Conservation (phyloP, 1,140 invertebrate species). For the Drosophila truncata region DNA sequence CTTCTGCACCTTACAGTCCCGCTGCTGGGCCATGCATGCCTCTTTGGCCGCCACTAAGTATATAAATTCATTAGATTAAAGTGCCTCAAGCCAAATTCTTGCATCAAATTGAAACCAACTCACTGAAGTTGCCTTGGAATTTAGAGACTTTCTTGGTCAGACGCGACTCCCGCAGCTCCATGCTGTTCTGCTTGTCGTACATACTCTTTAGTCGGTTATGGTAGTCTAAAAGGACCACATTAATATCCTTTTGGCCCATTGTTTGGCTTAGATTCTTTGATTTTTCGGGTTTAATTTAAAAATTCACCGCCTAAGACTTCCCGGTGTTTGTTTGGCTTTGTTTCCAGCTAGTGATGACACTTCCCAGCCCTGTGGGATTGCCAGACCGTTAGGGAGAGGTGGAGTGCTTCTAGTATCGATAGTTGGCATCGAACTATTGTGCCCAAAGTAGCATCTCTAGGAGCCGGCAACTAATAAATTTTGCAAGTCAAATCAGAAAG, state of each 20-base stretch:
- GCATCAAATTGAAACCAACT: background rate
- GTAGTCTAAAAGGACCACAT: constrained; percentile 10
- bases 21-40: constrained; percentile 20
- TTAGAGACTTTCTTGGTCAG: constrained; percentile 37
- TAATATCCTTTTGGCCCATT: constrained; percentile 16
- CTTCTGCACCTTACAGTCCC: constrained; percentile 7
- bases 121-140: constrained; percentile 39
- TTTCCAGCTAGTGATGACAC: constrained; percentile 32
- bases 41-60: constrained; percentile 17
- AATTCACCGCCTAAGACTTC: constrained; percentile 32
- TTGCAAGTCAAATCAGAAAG: constrained; percentile 41
- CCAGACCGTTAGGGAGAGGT: constrained; percentile 4
- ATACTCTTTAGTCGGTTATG: constrained; percentile 37
- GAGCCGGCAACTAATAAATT: constrained; percentile 63
- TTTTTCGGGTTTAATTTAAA: constrained; percentile 24
- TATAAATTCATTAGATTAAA: background rate
- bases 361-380: background rate
- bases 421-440: constrained; percentile 1
- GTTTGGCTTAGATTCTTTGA: background rate
- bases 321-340: constrained; percentile 33
- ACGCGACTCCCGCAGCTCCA: constrained; percentile 17
- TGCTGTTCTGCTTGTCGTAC: constrained; percentile 25
- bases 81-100: background rate
- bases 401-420: background rate
- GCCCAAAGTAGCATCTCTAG: background rate